These are phyloP conservation scores for Scopus umbretta DNA, from an alignment of 2,113 vertebrate species.

Conservation along the genomic window DNA sequence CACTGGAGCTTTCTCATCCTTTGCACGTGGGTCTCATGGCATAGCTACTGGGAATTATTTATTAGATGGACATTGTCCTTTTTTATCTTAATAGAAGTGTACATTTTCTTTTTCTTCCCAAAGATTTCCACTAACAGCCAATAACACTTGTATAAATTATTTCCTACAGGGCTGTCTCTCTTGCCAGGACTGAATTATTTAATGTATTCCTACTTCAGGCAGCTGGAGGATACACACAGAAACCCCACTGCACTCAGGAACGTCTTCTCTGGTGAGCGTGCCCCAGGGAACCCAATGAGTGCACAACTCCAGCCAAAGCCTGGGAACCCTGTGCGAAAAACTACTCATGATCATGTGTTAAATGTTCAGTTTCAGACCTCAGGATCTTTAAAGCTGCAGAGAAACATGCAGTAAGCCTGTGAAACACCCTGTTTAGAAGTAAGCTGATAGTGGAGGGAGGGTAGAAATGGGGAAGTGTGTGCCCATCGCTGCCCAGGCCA, in stretches of 20 bases:
- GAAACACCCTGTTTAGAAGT: not conserved
- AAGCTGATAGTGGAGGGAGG: not conserved
- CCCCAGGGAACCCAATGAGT: not conserved
- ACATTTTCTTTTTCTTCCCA: not conserved
- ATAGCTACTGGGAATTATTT: not conserved
- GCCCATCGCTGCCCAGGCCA: fast-evolving
- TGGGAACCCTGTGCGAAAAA: not conserved
- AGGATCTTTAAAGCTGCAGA: not conserved
- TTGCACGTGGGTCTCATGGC: not conserved
- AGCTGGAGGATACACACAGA: not conserved
- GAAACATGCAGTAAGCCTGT: not conserved
- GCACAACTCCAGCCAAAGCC: not conserved
- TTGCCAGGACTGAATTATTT: not conserved
- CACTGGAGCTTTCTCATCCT: not conserved
- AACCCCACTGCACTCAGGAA: not conserved
- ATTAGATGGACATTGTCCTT: not conserved
- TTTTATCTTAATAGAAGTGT: not conserved
- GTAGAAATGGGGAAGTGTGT: not conserved
- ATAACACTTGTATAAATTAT: not conserved
- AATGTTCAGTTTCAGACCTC: not conserved
- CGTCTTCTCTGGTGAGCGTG: not conserved
- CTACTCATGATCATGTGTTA: not conserved
- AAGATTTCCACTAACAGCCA: not conserved
- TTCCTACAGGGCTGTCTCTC: not conserved
- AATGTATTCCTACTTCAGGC: not conserved